These are phyloP conservation scores for Tympanoctomys barrerae DNA, from an alignment of 2,797 vertebrate genomes.

Conservation along the genomic window DNA sequence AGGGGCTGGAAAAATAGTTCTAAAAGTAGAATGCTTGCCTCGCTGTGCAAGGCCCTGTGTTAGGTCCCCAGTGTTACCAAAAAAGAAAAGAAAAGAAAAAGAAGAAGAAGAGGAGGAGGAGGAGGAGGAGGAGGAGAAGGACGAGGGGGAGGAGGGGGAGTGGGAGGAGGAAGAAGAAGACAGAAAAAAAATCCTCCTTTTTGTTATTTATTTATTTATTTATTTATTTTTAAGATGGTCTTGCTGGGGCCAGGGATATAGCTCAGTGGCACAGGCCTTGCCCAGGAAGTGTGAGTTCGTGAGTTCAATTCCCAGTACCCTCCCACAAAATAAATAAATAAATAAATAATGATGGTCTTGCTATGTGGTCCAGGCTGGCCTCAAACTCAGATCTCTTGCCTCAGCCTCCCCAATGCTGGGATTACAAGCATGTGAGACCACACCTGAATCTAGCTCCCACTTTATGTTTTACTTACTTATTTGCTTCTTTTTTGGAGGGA, in stretches of 20 bases:
- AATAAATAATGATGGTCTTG: not conserved
- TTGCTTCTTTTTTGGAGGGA: not conserved
- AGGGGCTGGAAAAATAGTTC: not conserved
- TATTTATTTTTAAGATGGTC: not conserved
- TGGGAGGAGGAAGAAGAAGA: not conserved
- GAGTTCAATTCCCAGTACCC: too few relatives aligned
- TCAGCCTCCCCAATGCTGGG: not conserved
- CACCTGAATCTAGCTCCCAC: not conserved
- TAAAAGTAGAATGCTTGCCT: not conserved
- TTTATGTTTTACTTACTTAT: not conserved
- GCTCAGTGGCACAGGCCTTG: too few relatives aligned
- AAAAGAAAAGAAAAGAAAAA: not conserved
- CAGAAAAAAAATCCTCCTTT: not conserved
- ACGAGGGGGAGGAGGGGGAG: not conserved
- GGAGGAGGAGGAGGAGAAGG: too few relatives aligned
- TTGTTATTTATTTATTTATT: too few relatives aligned
- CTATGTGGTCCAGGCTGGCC: not conserved
- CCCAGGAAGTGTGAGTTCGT: too few relatives aligned
- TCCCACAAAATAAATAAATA: too few relatives aligned
- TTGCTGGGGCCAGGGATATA: not conserved
- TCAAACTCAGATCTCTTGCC: not conserved
- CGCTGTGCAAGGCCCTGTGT: not conserved
- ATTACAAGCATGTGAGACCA: not conserved
- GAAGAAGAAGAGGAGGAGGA: too few relatives aligned
- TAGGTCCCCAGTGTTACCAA: not conserved